Percentiles rank a stretch among this genome's conserved stretches.
Conservation (phyloP, 1,140 invertebrate species). For the Drosophila lacteicornis region DNA sequence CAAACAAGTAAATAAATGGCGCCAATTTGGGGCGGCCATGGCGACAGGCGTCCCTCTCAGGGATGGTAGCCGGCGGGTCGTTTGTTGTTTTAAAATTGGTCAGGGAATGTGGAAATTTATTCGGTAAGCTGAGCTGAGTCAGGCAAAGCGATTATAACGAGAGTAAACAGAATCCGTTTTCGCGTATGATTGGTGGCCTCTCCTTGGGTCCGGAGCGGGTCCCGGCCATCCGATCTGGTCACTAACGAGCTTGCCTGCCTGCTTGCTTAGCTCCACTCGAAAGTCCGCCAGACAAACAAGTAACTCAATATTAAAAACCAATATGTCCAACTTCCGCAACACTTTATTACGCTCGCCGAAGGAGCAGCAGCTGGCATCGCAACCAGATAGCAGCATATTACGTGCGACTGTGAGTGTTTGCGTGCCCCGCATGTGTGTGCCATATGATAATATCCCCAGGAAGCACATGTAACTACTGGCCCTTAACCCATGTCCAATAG, state of each 20-base stretch:
- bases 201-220: constrained; percentile 4
- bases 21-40: constrained; percentile 72
- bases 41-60: constrained; percentile 16
- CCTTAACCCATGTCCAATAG: constrained; percentile 20
- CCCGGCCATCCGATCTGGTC: constrained; percentile 41
- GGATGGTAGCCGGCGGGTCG: constrained; percentile 26
- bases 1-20: constrained; percentile 84
- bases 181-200: constrained; percentile 76
- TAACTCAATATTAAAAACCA: constrained; percentile 83
- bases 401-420: constrained; percentile 8
- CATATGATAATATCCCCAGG: constrained; percentile 50
- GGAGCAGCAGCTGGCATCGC: constrained; percentile 34
- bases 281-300: constrained; percentile 57
- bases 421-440: constrained; percentile 8
- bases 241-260: constrained; percentile 42
- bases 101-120: constrained; percentile 64
- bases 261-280: constrained; percentile 51
- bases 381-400: constrained; percentile 56
- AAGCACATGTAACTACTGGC: constrained; percentile 29
- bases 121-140: constrained; percentile 76
- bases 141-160: constrained; percentile 78
- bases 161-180: constrained; percentile 83
- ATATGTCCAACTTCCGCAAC: constrained; percentile 70
- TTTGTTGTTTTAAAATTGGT: constrained; percentile 76
- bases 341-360: constrained; percentile 47